Percentiles rank a stretch among this genome's conserved stretches.
phyloP scores from a whole-genome alignment of 1,140 invertebrate species.

The Samia ricini region DNA sequence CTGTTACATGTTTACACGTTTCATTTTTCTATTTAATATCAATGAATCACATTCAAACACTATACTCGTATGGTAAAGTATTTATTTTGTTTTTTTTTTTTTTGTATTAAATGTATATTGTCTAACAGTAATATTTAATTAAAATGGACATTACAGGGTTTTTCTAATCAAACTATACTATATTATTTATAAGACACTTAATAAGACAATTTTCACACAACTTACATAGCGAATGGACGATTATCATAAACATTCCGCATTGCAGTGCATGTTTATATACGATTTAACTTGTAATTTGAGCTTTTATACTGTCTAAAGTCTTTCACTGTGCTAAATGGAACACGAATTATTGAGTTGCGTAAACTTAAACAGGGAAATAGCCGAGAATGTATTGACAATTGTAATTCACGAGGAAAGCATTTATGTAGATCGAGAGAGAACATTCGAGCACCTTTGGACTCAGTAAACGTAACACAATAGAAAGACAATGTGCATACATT shows the following conservation, averaged over 20 bases:
- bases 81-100: too few species aligned
- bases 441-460: not conserved
- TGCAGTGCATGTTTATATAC: conserved; percentile 23
- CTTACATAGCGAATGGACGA: conserved; percentile 16
- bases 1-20: too few species aligned
- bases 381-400: not conserved
- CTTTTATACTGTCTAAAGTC: conserved; percentile 15
- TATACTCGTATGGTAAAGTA: too few species aligned
- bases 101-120: too few species aligned
- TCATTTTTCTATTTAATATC: too few species aligned
- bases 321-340: not conserved
- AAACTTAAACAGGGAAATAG: not conserved
- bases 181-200: not conserved
- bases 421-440: not conserved
- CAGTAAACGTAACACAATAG: too few species aligned
- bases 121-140: too few species aligned
- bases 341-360: not conserved
- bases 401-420: not conserved
- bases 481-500: too few species aligned
- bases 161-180: not conserved
- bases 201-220: conserved; percentile 17
- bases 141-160: too few species aligned
- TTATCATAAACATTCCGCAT: conserved; percentile 34
- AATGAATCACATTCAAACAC: too few species aligned
- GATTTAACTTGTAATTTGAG: conserved; percentile 29